Conservation (phyloP, 2,888 invertebrate genomes). For the Antitype chi region DNA sequence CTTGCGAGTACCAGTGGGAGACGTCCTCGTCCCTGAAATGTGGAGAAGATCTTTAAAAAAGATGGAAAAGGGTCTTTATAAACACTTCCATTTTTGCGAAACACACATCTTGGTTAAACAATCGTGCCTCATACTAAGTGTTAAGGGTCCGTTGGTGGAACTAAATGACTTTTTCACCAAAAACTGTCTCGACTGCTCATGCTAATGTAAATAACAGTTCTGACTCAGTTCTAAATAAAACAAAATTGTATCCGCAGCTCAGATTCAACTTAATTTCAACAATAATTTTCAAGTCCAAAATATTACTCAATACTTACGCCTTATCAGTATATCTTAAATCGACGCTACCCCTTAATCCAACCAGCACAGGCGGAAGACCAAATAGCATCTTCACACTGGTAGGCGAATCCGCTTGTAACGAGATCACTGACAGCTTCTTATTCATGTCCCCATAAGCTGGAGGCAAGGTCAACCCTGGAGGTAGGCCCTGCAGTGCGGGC, state of each 20-base stretch:
- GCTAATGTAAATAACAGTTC: background rate
- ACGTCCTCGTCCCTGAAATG: slow-evolving; percentile 91
- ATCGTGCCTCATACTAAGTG: background rate
- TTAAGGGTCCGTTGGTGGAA: background rate
- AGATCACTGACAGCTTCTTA: slow-evolving; percentile 89
- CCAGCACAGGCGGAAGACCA: slow-evolving; percentile 95
- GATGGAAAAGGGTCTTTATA: background rate
- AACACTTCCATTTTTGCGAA: background rate
- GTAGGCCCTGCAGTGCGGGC: slow-evolving; percentile 73
- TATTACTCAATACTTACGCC: slow-evolving; percentile 88
- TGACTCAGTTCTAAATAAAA: background rate
- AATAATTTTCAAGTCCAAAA: background rate
- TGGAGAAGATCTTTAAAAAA: background rate
- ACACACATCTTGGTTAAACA: background rate
- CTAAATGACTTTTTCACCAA: background rate
- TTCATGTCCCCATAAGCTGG: slow-evolving; percentile 81
- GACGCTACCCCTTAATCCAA: slow-evolving; percentile 96
- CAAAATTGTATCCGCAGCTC: background rate
- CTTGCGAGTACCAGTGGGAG: slow-evolving; percentile 95
- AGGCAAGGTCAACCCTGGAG: slow-evolving; percentile 77
- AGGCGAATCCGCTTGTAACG: slow-evolving; percentile 94
- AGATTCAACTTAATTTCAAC: background rate
- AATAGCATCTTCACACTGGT: slow-evolving; percentile 95
- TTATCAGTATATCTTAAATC: slow-evolving; percentile 96
- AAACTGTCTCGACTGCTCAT: background rate